A percentile compares a stretch with the other conserved stretches of the same genome.
phyloP scores from a whole-genome alignment of 2,888 invertebrate genomes.

The Cybosia mesomella region DNA sequence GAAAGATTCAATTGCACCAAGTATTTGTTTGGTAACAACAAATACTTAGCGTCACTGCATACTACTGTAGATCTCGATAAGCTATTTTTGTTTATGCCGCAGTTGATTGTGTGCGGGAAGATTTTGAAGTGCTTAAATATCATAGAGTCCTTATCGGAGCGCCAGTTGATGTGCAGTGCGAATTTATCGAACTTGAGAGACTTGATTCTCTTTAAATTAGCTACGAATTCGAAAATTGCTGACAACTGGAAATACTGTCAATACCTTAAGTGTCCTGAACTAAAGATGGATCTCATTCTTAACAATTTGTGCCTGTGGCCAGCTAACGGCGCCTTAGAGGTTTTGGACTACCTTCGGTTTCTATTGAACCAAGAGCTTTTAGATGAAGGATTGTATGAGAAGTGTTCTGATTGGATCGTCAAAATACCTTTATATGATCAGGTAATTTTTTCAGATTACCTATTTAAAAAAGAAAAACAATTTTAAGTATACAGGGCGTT shows the following conservation, averaged over 20 bases:
- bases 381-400: constrained; percentile 75
- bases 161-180: constrained; percentile 79
- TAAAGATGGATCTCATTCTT: constrained; percentile 83
- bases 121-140: constrained; percentile 83
- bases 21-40: constrained; percentile 85
- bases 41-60: constrained; percentile 87
- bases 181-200: constrained; percentile 87
- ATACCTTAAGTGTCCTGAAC: constrained; percentile 80
- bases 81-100: constrained; percentile 83
- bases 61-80: constrained; percentile 84
- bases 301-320: constrained; percentile 87
- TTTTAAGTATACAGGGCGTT: no score
- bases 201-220: constrained; percentile 86
- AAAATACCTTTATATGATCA: constrained; percentile 89
- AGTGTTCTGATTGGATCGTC: constrained; percentile 86
- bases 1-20: constrained; percentile 85
- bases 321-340: constrained; percentile 84
- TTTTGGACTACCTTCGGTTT: constrained; percentile 83
- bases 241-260: constrained; percentile 84
- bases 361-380: constrained; percentile 72
- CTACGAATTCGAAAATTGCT: constrained; percentile 80
- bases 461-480: no score
- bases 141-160: constrained; percentile 87
- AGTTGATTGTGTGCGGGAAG: constrained; percentile 76
- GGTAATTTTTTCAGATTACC: constrained; percentile 68